Percentiles rank a stretch among this genome's conserved stretches.
These are phyloP conservation scores for Copidosoma floridanum DNA, from an alignment of 1,140 invertebrate genomes.

Conservation along the genomic window DNA sequence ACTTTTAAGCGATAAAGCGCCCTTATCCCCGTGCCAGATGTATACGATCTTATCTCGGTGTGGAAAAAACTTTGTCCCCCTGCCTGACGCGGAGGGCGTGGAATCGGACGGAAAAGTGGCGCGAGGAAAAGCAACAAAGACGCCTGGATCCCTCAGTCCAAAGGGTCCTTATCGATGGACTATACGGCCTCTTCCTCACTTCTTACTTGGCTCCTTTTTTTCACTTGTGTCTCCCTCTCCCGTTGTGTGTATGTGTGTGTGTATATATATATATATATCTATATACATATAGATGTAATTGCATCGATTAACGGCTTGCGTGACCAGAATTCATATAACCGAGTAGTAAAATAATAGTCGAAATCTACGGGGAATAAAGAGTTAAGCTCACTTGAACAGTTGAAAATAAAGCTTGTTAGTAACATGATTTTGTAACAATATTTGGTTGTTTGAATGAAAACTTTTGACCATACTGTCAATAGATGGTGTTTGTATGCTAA, in stretches of 20 bases:
- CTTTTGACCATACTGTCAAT: no score
- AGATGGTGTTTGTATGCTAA: no score
- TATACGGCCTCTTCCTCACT: background rate
- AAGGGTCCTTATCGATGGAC: conserved; percentile 11
- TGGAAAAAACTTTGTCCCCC: conserved; percentile 18
- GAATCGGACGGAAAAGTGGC: background rate
- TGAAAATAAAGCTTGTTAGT: no score
- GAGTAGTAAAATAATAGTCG: no score
- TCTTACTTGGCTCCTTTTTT: background rate
- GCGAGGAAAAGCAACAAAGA: background rate
- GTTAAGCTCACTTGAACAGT: no score
- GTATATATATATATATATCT: background rate
- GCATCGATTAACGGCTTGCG: no score
- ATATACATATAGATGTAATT: background rate
- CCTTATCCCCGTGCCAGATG: conserved; percentile 23
- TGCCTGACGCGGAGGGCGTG: background rate
- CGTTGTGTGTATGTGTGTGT: background rate
- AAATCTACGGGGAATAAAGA: no score
- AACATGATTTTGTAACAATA: no score
- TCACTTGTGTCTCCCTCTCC: background rate
- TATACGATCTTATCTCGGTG: conserved; percentile 18
- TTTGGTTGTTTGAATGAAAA: no score
- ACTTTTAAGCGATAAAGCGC: conserved; percentile 19
- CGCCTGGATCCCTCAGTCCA: background rate
- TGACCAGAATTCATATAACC: no score